Base-by-base conservation (phyloP, 2,888 invertebrate genomes). In the Cerastis leucographa region DNA sequence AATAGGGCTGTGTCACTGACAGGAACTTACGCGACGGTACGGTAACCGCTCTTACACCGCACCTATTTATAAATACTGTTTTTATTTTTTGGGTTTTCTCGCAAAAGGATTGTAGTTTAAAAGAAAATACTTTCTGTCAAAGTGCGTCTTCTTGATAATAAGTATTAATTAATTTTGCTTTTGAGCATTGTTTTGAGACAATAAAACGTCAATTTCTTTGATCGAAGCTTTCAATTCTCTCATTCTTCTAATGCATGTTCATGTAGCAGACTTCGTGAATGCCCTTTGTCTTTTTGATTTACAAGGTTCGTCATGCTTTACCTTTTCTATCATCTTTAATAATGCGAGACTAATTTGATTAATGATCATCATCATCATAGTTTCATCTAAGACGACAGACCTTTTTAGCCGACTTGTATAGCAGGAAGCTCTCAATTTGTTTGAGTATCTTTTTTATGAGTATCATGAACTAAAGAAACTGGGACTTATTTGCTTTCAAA, bases 21-120 rank as follows among this genome's bases (percentile, higher is more conserved):
- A 87, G 85, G 71, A 84, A 88, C 80, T 83, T 85, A 83, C 76
- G 81, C 81, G 72, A 83, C 64, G 69, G 69, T 72, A 76, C 64
- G 69, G 69, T 72, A 76, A 67, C 61, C 71, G 71, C 75, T 78
- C 71, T 71, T 59, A 73, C 68, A 76, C 49, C 61, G 61, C 25
- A 78, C 74, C 75, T 84, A 82, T 80, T 84, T 84, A 74, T 81
- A 80, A 83, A 78, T 69, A 78, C 59, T 6, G 42, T 35, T 68
- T 81, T 81, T 71, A 73, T 75, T 65, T 68, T 72, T 75, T 61
- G 29, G 61, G 40, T 12, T 78, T 81, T 73, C 9, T 40, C 17
- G 14, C 2, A 40, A 51, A 76, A 42, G 8, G 9, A 46, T 65
- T 75, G 29, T 68, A 51, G 35, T 19, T 12, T 8, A 46, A 65